phyloP scores from a whole-genome alignment of 1,140 invertebrate genomes.

The Uloborus diversus region DNA sequence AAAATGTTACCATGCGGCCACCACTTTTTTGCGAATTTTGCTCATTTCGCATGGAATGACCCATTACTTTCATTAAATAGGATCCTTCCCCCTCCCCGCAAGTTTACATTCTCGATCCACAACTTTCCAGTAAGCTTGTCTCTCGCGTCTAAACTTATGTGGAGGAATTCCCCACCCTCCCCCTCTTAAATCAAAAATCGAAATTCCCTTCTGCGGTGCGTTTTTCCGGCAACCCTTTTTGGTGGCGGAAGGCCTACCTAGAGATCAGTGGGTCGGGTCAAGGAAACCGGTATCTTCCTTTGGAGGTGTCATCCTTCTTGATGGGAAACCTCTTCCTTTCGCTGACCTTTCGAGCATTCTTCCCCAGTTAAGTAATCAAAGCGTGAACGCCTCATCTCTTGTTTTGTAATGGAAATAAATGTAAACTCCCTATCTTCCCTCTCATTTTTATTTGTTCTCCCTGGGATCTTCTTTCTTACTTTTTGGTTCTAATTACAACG shows the following conservation, averaged over 20 bases:
- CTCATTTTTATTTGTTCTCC: not conserved
- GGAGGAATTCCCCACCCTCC: too few relatives aligned
- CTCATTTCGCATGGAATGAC: too few relatives aligned
- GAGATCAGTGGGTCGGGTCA: slow-evolving; percentile 54
- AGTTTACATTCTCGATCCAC: too few relatives aligned
- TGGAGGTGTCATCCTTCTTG: slow-evolving; percentile 36
- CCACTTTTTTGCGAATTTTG: too few relatives aligned
- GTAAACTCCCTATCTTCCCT: not conserved
- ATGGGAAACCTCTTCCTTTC: slow-evolving; percentile 52
- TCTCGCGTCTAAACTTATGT: too few relatives aligned
- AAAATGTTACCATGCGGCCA: too few relatives aligned
- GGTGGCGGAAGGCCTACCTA: slow-evolving; percentile 13
- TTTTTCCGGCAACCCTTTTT: slow-evolving; percentile 43
- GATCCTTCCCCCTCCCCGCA: too few relatives aligned
- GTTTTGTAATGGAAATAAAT: not conserved
- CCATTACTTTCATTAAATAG: too few relatives aligned
- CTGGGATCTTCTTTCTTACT: not conserved
- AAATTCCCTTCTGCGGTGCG: too few relatives aligned
- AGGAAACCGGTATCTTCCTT: slow-evolving; percentile 55
- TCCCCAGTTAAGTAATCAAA: slow-evolving; percentile 31
- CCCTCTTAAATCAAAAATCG: too few relatives aligned
- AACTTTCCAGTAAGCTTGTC: too few relatives aligned
- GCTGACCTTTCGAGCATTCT: slow-evolving; percentile 43
- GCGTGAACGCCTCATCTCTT: slow-evolving; percentile 8
- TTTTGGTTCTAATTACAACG: not conserved